Conservation (phyloP, 2,888 invertebrate species). For the Chrysolina haemoptera region DNA sequence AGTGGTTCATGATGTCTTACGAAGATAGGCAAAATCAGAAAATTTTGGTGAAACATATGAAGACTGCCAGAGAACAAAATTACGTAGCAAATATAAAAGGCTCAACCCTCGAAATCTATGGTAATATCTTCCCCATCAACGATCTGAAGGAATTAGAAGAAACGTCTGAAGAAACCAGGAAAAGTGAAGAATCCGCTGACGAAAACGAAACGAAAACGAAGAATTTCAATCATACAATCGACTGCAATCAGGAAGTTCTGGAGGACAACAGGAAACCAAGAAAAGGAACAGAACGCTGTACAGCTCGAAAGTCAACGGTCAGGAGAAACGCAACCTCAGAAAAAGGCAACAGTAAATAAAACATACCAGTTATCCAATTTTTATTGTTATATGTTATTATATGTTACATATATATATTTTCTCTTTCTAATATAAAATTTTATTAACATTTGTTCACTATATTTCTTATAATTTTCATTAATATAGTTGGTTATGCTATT, state of each 20-base stretch:
- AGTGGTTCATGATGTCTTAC: not conserved
- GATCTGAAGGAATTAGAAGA: not conserved
- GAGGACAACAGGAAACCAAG: not conserved
- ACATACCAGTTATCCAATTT: not conserved
- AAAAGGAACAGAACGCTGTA: not conserved
- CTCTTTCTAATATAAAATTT: not conserved
- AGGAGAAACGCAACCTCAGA: slow-evolving; percentile 13
- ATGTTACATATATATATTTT: no score
- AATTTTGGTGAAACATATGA: not conserved
- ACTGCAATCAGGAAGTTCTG: not conserved
- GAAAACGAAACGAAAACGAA: not conserved
- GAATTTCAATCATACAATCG: not conserved
- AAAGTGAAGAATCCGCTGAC: not conserved
- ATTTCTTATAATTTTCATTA: not conserved
- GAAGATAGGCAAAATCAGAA: not conserved
- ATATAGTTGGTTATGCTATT: no score
- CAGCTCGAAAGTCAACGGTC: not conserved
- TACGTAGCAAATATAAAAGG: not conserved
- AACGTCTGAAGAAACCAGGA: not conserved
- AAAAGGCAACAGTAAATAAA: not conserved
- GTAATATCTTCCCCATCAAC: not conserved
- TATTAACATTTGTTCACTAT: not conserved
- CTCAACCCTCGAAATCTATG: not conserved
- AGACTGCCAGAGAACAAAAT: not conserved
- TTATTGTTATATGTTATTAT: no score